These are phyloP conservation scores for Naja naja DNA, from an alignment of 2,113 vertebrate species.

Conservation along the genomic window DNA sequence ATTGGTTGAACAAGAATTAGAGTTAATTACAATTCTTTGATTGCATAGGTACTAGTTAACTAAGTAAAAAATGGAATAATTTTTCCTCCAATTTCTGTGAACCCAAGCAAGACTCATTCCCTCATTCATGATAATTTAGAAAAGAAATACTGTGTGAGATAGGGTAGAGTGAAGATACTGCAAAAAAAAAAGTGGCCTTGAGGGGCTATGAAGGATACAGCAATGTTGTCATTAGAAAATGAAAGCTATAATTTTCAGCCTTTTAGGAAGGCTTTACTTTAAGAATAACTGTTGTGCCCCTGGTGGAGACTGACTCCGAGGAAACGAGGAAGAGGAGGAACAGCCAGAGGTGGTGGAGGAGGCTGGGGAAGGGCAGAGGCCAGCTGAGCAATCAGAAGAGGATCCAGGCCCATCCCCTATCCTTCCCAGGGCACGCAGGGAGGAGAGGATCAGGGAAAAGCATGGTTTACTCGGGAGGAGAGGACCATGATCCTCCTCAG, in stretches of 20 bases:
- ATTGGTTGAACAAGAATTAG: background rate
- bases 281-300: no score
- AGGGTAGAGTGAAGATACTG: background rate
- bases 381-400: no score
- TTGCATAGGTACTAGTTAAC: background rate
- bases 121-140: background rate
- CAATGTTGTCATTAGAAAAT: background rate
- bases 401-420: no score
- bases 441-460: no score
- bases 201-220: background rate
- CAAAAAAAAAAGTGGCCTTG: background rate
- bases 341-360: no score
- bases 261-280: background rate
- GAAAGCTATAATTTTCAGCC: background rate
- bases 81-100: background rate
- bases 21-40: background rate
- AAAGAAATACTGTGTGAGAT: background rate
- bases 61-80: background rate
- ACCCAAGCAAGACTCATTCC: background rate
- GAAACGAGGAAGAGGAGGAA: no score
- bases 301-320: no score
- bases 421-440: no score
- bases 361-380: no score
- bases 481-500: no score
- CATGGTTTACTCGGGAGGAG: no score